Conservation (phyloP, 1,140 invertebrate genomes). For the Gonioctena quinquepunctata region DNA sequence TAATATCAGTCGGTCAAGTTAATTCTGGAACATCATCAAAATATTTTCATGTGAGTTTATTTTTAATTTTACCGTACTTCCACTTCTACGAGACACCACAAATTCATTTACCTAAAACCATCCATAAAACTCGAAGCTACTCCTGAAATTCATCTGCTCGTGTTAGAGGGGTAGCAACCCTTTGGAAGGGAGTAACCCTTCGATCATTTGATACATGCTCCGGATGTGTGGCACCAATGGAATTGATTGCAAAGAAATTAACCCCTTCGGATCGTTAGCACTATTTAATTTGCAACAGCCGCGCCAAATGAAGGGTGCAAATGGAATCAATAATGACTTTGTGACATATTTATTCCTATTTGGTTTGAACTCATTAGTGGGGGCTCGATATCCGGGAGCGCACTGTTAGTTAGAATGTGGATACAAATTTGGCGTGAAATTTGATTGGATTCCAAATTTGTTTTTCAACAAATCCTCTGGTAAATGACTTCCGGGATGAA, state of each 20-base stretch:
- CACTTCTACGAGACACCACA: no score
- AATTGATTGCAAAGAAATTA: conserved; percentile 32
- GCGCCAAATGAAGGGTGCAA: conserved; percentile 8
- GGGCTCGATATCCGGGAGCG: neutral
- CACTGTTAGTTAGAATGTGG: no score
- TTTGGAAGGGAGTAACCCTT: conserved; percentile 18
- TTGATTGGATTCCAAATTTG: no score
- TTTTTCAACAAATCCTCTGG: no score
- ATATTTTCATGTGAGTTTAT: no score
- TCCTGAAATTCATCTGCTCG: neutral
- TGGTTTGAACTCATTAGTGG: conserved; percentile 5
- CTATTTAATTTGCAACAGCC: conserved; percentile 25
- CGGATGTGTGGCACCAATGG: conserved; percentile 18
- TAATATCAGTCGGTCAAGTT: no score
- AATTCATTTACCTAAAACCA: no score
- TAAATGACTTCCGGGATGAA: no score
- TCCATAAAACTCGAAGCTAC: neutral
- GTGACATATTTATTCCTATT: conserved; percentile 21
- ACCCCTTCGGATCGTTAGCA: conserved; percentile 25
- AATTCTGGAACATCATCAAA: no score
- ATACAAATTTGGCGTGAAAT: no score
- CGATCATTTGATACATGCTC: conserved; percentile 26
- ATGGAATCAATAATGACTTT: conserved; percentile 7
- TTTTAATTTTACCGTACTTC: no score
- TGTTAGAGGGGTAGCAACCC: neutral